Percentiles rank a stretch among this genome's conserved stretches.
Evolutionary conservation across 2,113 vertebrate genomes (phyloP).

Genomic region (Melanostigma gelatinosum): DNA sequence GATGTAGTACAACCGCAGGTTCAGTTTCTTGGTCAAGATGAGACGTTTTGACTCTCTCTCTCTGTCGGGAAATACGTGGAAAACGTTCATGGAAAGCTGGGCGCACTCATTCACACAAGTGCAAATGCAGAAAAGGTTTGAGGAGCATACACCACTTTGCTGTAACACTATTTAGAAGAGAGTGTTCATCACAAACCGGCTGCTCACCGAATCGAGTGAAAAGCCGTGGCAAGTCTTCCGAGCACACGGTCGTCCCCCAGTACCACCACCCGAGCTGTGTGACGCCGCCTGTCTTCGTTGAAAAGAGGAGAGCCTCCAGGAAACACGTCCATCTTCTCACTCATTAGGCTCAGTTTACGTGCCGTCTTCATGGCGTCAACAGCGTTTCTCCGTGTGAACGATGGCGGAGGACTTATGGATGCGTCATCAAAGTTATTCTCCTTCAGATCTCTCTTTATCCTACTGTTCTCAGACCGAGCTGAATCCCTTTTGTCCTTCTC

Average conservation of each 20-base stretch:
- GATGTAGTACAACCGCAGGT: conserved; percentile 89
- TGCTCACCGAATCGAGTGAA: conserved; percentile 84
- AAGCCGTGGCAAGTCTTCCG: conserved; percentile 86
- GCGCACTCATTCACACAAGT: not conserved
- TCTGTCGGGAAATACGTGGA: conserved; percentile 25
- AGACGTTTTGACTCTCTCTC: conserved; percentile 80
- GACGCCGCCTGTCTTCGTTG: conserved; percentile 68
- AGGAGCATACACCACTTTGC: not conserved
- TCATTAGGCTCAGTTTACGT: conserved; percentile 73
- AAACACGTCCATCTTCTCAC: conserved; percentile 49
- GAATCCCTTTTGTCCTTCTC: conserved; percentile 63
- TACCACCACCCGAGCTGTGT: conserved; percentile 85
- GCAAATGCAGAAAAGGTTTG: not conserved
- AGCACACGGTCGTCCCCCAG: conserved; percentile 88
- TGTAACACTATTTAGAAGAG: not conserved
- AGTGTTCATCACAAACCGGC: not conserved
- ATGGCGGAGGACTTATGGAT: fast-evolving
- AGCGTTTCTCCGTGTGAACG: conserved; percentile 76
- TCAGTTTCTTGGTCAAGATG: conserved; percentile 84
- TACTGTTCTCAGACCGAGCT: conserved; percentile 84
- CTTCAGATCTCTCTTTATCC: conserved; percentile 83
- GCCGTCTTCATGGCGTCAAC: conserved; percentile 75
- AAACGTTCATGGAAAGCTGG: not conserved
- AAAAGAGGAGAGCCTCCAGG: conserved; percentile 46
- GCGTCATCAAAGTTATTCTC: conserved; percentile 32